Conservation (phyloP, 1,140 invertebrate genomes). For the Gyrodactylus salaris region DNA sequence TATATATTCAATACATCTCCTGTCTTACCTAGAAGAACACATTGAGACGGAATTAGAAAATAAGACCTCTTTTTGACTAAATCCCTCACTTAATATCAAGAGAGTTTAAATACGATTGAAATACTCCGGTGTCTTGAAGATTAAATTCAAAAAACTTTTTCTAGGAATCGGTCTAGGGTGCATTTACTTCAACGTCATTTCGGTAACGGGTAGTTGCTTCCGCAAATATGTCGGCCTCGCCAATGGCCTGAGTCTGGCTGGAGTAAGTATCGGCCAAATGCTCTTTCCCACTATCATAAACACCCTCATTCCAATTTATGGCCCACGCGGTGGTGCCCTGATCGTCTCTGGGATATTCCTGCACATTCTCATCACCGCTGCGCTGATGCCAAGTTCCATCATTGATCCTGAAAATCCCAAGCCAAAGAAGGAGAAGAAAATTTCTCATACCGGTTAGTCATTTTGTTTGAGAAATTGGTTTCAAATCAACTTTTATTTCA, state of each 20-base stretch:
- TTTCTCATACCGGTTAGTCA: neutral
- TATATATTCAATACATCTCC: too few relatives aligned
- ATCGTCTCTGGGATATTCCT: neutral
- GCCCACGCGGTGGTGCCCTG: neutral
- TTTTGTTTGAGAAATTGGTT: too few relatives aligned
- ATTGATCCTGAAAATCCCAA: neutral
- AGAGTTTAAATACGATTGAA: too few relatives aligned
- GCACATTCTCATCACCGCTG: constrained; percentile 2
- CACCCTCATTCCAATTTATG: neutral
- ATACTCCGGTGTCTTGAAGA: neutral
- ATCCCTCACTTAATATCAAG: too few relatives aligned
- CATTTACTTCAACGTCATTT: neutral
- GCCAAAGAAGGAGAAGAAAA: neutral
- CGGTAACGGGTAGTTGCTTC: neutral
- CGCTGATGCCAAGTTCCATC: neutral
- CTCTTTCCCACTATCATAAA: neutral
- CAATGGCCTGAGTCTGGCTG: neutral
- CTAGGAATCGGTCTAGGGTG: neutral
- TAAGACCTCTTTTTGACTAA: too few relatives aligned
- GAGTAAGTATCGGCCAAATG: constrained; percentile 6
- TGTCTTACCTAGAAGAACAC: too few relatives aligned
- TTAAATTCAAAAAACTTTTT: neutral
- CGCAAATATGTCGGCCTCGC: neutral
- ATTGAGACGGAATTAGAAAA: too few relatives aligned
- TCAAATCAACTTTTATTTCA: too few relatives aligned